A percentile compares a stretch with the other conserved stretches of the same genome.
These are phyloP conservation scores for Dascyllus trimaculatus DNA, from an alignment of 2,113 vertebrate genomes.

Conservation along the genomic window DNA sequence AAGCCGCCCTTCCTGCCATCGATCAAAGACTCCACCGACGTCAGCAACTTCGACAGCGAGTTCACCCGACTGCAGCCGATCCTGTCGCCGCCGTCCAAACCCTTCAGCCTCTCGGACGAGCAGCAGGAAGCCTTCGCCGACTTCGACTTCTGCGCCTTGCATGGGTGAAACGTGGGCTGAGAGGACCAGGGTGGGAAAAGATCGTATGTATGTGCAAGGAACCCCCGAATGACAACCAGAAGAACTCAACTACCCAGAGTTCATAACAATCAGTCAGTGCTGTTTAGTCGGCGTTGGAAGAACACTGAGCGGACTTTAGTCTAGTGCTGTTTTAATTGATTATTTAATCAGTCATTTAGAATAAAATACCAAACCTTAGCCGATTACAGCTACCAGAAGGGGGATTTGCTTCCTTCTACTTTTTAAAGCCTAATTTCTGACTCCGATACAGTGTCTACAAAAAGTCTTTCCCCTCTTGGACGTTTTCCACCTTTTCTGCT, in stretches of 20 bases:
- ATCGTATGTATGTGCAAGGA: neutral
- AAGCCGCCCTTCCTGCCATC: slow-evolving; percentile 90
- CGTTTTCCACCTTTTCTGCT: no score
- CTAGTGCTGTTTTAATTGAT: neutral
- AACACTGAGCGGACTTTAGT: neutral
- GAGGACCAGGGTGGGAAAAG: neutral
- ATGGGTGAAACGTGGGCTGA: slow-evolving; percentile 65
- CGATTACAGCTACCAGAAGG: no score
- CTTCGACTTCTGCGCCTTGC: slow-evolving; percentile 91
- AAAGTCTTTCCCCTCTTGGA: no score
- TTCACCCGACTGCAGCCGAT: slow-evolving; percentile 90
- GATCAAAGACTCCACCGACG: slow-evolving; percentile 84
- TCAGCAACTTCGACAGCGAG: slow-evolving; percentile 93
- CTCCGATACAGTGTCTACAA: neutral
- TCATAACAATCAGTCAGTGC: no score
- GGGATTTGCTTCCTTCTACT: neutral
- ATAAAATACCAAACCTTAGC: no score
- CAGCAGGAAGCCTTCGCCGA: slow-evolving; percentile 90
- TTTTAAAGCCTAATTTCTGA: neutral
- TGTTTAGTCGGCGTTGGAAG: no score
- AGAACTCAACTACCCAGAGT: neutral
- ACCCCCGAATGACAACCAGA: neutral
- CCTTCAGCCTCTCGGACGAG: slow-evolving; percentile 77
- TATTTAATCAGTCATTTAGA: neutral
- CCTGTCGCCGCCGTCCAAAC: slow-evolving; percentile 87